Percentiles rank a stretch among this genome's conserved stretches.
Evolutionary conservation across 2,797 vertebrate genomes (phyloP).

Genomic region (Neosilurus mollespiculum): DNA sequence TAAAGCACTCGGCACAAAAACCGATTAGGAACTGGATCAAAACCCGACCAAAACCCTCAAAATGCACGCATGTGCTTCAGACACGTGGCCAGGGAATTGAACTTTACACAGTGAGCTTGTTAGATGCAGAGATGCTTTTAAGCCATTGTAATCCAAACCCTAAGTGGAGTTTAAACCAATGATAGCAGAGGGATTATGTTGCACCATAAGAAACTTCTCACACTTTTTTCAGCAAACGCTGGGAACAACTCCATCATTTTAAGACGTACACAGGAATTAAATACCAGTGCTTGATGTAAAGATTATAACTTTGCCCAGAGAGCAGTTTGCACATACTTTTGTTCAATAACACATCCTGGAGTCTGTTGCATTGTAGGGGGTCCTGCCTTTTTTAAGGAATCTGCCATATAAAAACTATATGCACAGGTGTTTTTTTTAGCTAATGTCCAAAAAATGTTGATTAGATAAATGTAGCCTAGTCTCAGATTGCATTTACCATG

Average conservation of each 20-base stretch:
- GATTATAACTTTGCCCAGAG: constrained; percentile 42
- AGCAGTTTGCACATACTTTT: constrained; percentile 18
- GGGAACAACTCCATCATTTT: constrained; percentile 32
- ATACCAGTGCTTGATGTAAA: constrained; percentile 22
- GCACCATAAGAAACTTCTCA: constrained; percentile 41
- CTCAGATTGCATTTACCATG: constrained; percentile 3
- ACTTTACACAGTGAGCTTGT: background rate
- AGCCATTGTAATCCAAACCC: constrained; percentile 43
- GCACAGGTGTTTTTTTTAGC: constrained; percentile 65
- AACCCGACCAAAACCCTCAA: constrained; percentile 28
- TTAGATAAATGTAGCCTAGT: constrained; percentile 55
- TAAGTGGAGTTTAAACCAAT: constrained; percentile 40
- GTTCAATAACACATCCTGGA: constrained; percentile 30
- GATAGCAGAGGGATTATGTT: constrained; percentile 45
- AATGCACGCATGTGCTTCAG: background rate
- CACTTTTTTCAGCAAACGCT: constrained; percentile 27
- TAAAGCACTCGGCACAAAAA: constrained; percentile 21
- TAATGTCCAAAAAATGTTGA: constrained; percentile 61
- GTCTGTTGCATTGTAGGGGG: constrained; percentile 27
- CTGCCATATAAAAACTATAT: constrained; percentile 52
- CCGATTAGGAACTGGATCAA: constrained; percentile 28
- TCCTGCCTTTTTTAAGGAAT: constrained; percentile 36
- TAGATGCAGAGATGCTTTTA: constrained; percentile 34
- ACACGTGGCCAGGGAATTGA: constrained; percentile 9
- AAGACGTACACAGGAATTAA: constrained; percentile 33